These are phyloP conservation scores for Eulimnadia texana DNA, from an alignment of 1,140 invertebrate species.

Conservation along the genomic window DNA sequence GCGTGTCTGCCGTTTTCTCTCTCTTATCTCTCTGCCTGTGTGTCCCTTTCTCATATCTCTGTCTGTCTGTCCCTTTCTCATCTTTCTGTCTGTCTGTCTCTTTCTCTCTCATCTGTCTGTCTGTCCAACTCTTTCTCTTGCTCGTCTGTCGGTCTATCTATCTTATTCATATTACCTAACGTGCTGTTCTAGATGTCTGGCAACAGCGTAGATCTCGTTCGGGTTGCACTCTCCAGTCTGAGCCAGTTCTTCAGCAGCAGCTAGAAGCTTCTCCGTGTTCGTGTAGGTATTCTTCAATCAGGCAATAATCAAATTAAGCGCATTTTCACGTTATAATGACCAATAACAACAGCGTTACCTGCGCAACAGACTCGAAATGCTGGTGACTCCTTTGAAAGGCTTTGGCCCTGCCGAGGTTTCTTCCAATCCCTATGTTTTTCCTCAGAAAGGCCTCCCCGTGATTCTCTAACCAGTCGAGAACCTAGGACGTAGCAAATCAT, in stretches of 20 bases:
- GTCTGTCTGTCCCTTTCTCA: not conserved
- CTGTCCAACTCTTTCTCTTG: not conserved
- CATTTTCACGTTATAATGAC: slow-evolving; percentile 3
- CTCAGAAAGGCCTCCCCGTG: slow-evolving; percentile 97
- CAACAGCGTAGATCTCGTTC: slow-evolving; percentile 85
- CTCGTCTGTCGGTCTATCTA: not conserved
- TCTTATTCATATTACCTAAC: slow-evolving; percentile 32
- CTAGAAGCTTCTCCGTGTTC: slow-evolving; percentile 91
- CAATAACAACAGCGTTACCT: slow-evolving; percentile 40
- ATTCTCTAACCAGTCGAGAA: slow-evolving; percentile 92
- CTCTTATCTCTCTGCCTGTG: too few relatives aligned
- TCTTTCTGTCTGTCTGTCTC: not conserved
- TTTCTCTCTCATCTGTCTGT: not conserved
- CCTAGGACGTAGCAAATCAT: slow-evolving; percentile 36
- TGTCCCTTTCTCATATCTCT: too few relatives aligned
- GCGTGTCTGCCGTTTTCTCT: not conserved
- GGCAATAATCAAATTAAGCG: slow-evolving; percentile 16
- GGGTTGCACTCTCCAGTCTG: slow-evolving; percentile 91
- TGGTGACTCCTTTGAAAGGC: slow-evolving; percentile 95
- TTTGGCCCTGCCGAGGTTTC: slow-evolving; percentile 82
- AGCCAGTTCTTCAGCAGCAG: slow-evolving; percentile 87
- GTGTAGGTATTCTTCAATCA: slow-evolving; percentile 86
- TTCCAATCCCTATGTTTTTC: slow-evolving; percentile 90
- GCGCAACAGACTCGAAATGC: slow-evolving; percentile 94
- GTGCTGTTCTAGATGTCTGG: slow-evolving; percentile 78